Evolutionary conservation across 2,888 invertebrate species (phyloP).

Genomic region (Trichopria drosophilae): DNA sequence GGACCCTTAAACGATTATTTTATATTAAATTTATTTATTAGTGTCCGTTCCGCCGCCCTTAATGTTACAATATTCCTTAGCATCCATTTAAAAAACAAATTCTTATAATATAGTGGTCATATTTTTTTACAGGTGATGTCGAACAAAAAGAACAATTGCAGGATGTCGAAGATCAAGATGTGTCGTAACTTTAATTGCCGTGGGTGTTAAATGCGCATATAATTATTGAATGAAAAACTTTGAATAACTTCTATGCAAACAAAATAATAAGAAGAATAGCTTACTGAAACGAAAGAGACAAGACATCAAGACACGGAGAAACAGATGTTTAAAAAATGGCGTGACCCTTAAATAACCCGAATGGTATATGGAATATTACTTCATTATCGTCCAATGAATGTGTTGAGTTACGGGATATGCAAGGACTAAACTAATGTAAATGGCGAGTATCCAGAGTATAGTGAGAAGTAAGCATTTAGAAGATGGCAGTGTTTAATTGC

Average conservation of each 20-base stretch:
- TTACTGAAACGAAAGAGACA: too few relatives aligned
- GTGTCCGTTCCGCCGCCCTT: too few relatives aligned
- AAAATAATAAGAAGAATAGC: too few relatives aligned
- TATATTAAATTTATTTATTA: too few relatives aligned
- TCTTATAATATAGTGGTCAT: too few relatives aligned
- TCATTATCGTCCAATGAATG: constrained; percentile 46
- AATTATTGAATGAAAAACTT: constrained; percentile 55
- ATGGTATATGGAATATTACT: too few relatives aligned
- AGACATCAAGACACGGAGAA: too few relatives aligned
- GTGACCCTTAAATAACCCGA: too few relatives aligned
- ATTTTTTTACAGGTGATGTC: constrained; percentile 72
- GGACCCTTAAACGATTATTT: too few relatives aligned
- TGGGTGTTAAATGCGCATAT: constrained; percentile 59
- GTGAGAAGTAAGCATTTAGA: constrained; percentile 53
- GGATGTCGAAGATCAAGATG: constrained; percentile 93
- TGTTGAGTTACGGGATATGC: constrained; percentile 51
- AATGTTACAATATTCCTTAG: too few relatives aligned
- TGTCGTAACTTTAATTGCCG: constrained; percentile 77
- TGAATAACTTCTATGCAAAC: constrained; percentile 57
- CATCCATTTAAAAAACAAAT: too few relatives aligned
- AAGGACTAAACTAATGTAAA: constrained; percentile 36
- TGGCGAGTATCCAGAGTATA: constrained; percentile 47
- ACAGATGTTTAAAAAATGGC: constrained; percentile 27
- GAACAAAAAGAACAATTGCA: constrained; percentile 90
- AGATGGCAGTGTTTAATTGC: too few relatives aligned